Percentiles rank a stretch among this genome's conserved stretches.
These are phyloP conservation scores for Cephalophus harveyi DNA, from an alignment of 2,113 vertebrate species.

Conservation along the genomic window DNA sequence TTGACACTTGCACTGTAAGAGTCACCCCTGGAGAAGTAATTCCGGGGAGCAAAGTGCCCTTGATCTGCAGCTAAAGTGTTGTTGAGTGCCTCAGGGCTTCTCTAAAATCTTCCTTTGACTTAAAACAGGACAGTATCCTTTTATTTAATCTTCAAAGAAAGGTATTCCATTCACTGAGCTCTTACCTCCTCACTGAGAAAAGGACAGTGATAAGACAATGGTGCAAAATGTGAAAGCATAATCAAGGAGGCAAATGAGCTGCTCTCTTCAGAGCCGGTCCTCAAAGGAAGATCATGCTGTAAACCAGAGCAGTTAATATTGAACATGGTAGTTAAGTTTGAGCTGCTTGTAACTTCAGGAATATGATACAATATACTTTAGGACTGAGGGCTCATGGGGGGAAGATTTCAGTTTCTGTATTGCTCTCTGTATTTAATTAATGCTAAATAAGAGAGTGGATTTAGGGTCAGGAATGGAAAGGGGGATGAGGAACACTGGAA, in stretches of 20 bases:
- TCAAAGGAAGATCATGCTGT: slow-evolving; percentile 18
- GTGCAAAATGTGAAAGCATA: background rate
- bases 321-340: background rate
- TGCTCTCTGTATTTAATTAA: slow-evolving; percentile 31
- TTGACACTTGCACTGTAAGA: background rate
- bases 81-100: background rate
- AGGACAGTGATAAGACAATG: background rate
- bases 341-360: background rate
- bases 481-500: background rate
- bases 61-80: background rate
- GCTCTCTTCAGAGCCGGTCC: background rate
- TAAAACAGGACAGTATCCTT: background rate
- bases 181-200: slow-evolving; percentile 14
- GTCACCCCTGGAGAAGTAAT: background rate
- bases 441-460: background rate
- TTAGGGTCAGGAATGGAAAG: background rate
- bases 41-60: background rate
- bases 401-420: background rate
- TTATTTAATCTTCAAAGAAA: background rate
- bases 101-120: background rate
- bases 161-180: background rate
- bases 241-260: background rate
- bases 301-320: background rate
- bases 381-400: background rate
- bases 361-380: background rate